A percentile compares a stretch with the other conserved stretches of the same genome.
phyloP scores from a whole-genome alignment of 2,888 invertebrate genomes.

The Boloria selene region DNA sequence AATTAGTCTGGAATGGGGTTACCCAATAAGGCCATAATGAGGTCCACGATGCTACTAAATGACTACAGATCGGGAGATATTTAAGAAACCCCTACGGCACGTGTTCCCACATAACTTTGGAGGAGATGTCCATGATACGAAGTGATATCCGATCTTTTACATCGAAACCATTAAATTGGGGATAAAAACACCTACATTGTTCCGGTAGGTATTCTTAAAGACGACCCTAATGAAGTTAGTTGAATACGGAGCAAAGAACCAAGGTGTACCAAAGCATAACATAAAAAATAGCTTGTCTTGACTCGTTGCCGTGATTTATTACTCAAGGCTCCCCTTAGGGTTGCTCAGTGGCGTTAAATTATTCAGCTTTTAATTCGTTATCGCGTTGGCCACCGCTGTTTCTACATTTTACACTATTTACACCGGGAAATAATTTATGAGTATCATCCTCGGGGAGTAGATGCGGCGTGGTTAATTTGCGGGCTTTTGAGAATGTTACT shows the following conservation, averaged over 20 bases:
- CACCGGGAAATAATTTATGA: constrained; percentile 72
- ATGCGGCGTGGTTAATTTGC: constrained; percentile 52
- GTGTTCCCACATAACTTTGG: constrained; percentile 72
- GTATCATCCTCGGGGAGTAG: constrained; percentile 52
- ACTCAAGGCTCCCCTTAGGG: constrained; percentile 59
- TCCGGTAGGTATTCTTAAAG: constrained; percentile 65
- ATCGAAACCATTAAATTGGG: constrained; percentile 68
- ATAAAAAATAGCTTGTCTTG: constrained; percentile 70
- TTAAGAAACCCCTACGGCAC: constrained; percentile 40
- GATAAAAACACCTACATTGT: constrained; percentile 63
- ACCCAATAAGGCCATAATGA: constrained; percentile 42
- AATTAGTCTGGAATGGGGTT: constrained; percentile 25
- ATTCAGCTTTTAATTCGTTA: constrained; percentile 81
- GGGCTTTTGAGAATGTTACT: constrained; percentile 40
- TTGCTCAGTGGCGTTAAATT: constrained; percentile 72
- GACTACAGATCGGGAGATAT: constrained; percentile 33
- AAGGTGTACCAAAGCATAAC: constrained; percentile 76
- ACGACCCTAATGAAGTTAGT: constrained; percentile 66
- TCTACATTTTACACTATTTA: constrained; percentile 74
- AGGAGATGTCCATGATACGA: constrained; percentile 35
- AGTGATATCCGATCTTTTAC: constrained; percentile 47
- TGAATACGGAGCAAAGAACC: constrained; percentile 59
- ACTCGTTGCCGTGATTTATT: constrained; percentile 74
- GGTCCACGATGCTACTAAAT: constrained; percentile 38
- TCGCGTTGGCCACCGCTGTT: constrained; percentile 68